Base-by-base conservation (phyloP, 2,888 invertebrate genomes). In the Trissolcus japonicus region DNA sequence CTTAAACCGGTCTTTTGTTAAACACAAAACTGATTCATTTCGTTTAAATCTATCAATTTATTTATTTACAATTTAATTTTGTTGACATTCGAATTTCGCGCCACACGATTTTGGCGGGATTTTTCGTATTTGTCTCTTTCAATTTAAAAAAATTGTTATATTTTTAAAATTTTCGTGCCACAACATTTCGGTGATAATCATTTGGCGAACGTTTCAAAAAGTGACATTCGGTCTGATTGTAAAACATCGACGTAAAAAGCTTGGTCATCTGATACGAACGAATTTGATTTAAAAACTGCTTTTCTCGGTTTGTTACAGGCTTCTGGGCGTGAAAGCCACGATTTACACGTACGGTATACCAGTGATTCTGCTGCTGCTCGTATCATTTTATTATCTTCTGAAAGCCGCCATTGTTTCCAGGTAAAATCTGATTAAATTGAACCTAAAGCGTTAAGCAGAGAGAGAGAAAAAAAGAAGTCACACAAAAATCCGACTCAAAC, bases 351-450 rank as follows among this genome's bases (percentile, higher is more conserved):
- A 92, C 82, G 91, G 91, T 4, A 82, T 91, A 21, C 91, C 93
- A 13, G 87, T 91, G 46, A 86, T 88, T 50, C 79, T 91, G 51
- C 86, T 92, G 40, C 87, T 91, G 9, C 82, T 91, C 50, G 84
- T 89, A 67, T 90, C 90, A 35, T 86, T 90, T 48, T 89, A 91
- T 72, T 90, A 91, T 80, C 89, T 91, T 68, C 81, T 90, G 48
- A 90, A 91, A 80, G 91, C 92, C 35, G 91, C 92, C 19, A 89
- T 91, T 61, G 90, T 92, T 11, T 91, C 92, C 13, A 86, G 87
- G 87, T 87, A 82, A 66, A 66, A 73, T 35, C 29, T 48, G 9
- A 54, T 61, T 61, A 43, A 60, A 41, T n/a, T 46, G 50, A 68
- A 13, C 14, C 43, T 7, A n/a, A n/a, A n/a, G n/a, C n/a, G n/a